Percentiles rank a stretch among this genome's conserved stretches.
phyloP scores from a whole-genome alignment of 1,140 invertebrate species.

The Chrysoperla carnea region DNA sequence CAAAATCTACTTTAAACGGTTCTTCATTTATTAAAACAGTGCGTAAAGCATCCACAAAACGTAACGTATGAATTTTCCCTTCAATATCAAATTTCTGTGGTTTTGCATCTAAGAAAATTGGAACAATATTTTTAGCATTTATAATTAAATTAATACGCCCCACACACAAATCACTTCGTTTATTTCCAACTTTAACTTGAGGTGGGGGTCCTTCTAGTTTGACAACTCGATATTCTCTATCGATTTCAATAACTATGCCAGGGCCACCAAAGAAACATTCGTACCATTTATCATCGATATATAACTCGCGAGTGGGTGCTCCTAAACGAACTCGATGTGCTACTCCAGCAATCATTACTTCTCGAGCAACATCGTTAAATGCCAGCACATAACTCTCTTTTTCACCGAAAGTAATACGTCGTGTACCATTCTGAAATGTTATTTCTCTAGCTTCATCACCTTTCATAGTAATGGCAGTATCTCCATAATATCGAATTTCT shows the following conservation, averaged over 20 bases:
- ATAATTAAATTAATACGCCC: conserved; percentile 71
- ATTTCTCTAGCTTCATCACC: conserved; percentile 74
- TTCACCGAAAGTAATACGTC: conserved; percentile 47
- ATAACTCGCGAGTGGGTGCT: conserved; percentile 79
- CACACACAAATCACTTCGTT: conserved; percentile 56
- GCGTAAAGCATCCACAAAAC: conserved; percentile 58
- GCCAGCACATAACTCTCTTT: conserved; percentile 42
- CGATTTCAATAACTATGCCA: conserved; percentile 63
- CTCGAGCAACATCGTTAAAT: conserved; percentile 55
- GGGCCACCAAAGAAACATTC: conserved; percentile 85
- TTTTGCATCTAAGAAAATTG: conserved; percentile 72
- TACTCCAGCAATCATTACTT: conserved; percentile 50
- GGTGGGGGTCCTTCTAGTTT: conserved; percentile 77
- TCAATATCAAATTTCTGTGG: conserved; percentile 65
- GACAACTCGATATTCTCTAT: conserved; percentile 54
- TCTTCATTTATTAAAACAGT: conserved; percentile 69
- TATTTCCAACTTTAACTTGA: conserved; percentile 58
- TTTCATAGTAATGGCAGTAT: conserved; percentile 63
- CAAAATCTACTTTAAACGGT: conserved; percentile 73
- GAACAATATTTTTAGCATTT: conserved; percentile 56
- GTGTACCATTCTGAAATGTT: conserved; percentile 54
- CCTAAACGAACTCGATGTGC: conserved; percentile 71
- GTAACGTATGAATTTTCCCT: conserved; percentile 51
- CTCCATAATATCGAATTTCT: conserved; percentile 73
- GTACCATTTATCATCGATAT: conserved; percentile 71